A percentile compares a stretch with the other conserved stretches of the same genome.
These are phyloP conservation scores for Poeciliopsis occidentalis DNA, from an alignment of 2,113 vertebrate genomes.

Conservation along the genomic window DNA sequence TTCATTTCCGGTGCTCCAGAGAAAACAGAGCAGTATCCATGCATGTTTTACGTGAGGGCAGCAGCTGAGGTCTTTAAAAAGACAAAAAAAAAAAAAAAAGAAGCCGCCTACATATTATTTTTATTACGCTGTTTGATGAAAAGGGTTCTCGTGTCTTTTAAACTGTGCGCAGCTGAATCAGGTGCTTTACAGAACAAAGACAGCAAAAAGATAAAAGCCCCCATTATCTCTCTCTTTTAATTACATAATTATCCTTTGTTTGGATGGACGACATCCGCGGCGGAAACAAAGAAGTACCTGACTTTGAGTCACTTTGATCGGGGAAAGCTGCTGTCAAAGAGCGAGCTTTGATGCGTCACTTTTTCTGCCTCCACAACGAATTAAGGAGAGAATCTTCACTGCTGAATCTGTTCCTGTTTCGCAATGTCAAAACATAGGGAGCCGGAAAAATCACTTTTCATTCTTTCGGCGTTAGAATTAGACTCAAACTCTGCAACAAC, in stretches of 20 bases:
- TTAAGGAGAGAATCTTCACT: not conserved
- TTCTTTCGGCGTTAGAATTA: not conserved
- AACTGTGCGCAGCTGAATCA: conserved; percentile 10
- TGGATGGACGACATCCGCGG: not conserved
- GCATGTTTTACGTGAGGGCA: not conserved
- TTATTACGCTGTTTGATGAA: conserved; percentile 10
- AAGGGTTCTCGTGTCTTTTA: not conserved
- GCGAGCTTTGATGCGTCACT: not conserved
- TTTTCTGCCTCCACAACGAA: not conserved
- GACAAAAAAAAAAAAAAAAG: not conserved
- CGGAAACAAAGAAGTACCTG: not conserved
- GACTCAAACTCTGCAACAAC: not conserved
- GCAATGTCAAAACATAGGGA: not conserved
- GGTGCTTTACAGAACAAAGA: conserved; percentile 21
- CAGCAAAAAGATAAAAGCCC: conserved; percentile 5
- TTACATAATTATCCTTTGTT: not conserved
- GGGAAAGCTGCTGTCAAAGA: not conserved
- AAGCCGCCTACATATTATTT: not conserved
- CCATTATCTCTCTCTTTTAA: not conserved
- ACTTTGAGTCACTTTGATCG: not conserved
- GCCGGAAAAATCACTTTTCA: not conserved
- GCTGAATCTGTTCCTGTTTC: not conserved
- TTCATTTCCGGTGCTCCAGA: not conserved
- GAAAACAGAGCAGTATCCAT: not conserved
- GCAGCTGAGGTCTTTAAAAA: not conserved